Percentiles rank a stretch among this genome's conserved stretches.
Conservation (phyloP, 2,888 invertebrate genomes). For the Adelphocoris suturalis region DNA sequence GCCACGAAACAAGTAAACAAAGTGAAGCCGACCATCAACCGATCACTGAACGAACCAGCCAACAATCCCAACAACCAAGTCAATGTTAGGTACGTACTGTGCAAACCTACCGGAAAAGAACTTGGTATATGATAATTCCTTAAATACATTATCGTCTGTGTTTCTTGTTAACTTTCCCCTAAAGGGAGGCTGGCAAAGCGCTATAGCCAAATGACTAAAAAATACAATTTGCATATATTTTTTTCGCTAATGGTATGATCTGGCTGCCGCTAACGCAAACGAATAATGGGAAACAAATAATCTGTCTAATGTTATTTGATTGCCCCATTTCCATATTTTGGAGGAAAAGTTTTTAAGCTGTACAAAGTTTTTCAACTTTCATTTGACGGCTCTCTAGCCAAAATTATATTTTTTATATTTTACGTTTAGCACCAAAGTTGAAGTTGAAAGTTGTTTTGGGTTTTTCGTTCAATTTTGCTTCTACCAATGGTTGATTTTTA, state of each 20-base stretch:
- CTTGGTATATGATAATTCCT: not conserved
- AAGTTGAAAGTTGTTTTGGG: conserved; percentile 46
- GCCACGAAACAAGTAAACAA: conserved; percentile 90
- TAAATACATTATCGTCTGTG: not conserved
- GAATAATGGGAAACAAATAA: not conserved
- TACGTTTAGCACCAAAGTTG: conserved; percentile 52
- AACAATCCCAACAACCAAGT: conserved; percentile 84
- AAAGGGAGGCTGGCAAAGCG: conserved; percentile 39
- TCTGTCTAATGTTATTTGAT: not conserved
- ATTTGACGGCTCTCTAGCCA: not conserved
- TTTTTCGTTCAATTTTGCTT: conserved; percentile 57
- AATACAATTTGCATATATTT: not conserved
- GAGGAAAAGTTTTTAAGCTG: conserved; percentile 67
- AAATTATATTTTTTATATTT: conserved; percentile 41
- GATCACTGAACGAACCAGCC: conserved; percentile 80
- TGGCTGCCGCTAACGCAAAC: conserved; percentile 22
- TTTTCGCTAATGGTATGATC: conserved; percentile 8
- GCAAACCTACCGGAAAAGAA: not conserved
- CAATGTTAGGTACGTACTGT: conserved; percentile 79
- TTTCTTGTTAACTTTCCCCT: not conserved
- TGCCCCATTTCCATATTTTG: conserved; percentile 60
- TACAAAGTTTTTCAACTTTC: conserved; percentile 58
- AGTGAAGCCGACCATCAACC: conserved; percentile 92
- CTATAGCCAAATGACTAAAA: not conserved
- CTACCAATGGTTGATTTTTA: conserved; percentile 40